Percentiles rank a stretch among this genome's conserved stretches.
phyloP scores from a whole-genome alignment of 2,888 invertebrate genomes.

The Heteropelma amictum region DNA sequence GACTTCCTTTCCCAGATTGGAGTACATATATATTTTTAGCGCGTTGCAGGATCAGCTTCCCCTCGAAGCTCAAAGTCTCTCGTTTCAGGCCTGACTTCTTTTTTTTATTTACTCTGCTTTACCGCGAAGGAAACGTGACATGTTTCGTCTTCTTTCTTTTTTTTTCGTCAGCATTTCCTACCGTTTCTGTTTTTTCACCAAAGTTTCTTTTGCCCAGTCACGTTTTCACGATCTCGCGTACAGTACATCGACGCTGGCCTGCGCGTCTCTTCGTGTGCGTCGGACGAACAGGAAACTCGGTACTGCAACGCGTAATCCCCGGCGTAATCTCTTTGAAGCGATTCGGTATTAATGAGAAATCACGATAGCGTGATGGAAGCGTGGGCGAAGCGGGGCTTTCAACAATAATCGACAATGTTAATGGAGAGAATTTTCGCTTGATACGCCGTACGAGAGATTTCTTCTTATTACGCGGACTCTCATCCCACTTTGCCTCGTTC shows the following conservation, averaged over 20 bases:
- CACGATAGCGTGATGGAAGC: constrained; percentile 43
- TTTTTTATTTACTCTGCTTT: not conserved
- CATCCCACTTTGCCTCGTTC: too few species aligned
- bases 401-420: constrained; percentile 50
- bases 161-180: too few species aligned
- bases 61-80: constrained; percentile 10
- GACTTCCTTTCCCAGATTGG: constrained; percentile 45
- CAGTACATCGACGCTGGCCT: not conserved
- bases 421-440: constrained; percentile 34
- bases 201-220: constrained; percentile 32
- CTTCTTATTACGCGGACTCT: not conserved
- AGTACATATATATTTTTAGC: constrained; percentile 47
- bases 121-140: not conserved
- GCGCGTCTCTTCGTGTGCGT: not conserved
- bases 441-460: not conserved
- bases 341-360: constrained; percentile 35
- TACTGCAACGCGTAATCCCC: constrained; percentile 23
- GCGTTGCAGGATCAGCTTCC: constrained; percentile 33
- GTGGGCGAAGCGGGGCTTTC: constrained; percentile 20
- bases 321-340: constrained; percentile 30
- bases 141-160: constrained; percentile 13
- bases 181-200: too few species aligned
- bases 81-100: constrained; percentile 1
- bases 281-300: too few species aligned
- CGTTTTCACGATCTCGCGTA: constrained; percentile 28